Conservation (phyloP, 2,113 vertebrate genomes). For the Cyprinus carpio region DNA sequence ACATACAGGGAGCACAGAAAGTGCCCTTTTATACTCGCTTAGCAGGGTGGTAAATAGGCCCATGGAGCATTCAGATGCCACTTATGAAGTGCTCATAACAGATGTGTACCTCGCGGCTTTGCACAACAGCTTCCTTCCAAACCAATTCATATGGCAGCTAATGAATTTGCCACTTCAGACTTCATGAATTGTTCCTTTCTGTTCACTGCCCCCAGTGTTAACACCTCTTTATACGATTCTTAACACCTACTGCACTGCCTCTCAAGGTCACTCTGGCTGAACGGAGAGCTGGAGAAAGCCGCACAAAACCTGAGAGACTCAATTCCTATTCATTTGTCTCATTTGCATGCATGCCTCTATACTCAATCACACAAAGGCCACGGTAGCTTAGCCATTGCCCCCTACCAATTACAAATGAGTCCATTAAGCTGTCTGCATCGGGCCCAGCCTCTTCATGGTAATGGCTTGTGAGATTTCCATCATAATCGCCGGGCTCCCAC, state of each 20-base stretch:
- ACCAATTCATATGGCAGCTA: conserved; percentile 53
- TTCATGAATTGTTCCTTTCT: conserved; percentile 56
- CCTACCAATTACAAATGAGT: conserved; percentile 94
- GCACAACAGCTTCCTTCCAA: conserved; percentile 44
- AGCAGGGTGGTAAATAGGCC: conserved; percentile 18
- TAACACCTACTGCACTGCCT: conserved; percentile 60
- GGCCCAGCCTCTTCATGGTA: conserved; percentile 88
- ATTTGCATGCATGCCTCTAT: conserved; percentile 88
- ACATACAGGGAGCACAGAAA: conserved; percentile 18
- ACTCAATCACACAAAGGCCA: conserved; percentile 82
- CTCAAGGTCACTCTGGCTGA: conserved; percentile 60
- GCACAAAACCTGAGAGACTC: conserved; percentile 57
- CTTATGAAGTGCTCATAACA: conserved; percentile 39
- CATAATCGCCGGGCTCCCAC: conserved; percentile 88
- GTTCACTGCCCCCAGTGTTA: conserved; percentile 59
- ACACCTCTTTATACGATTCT: conserved; percentile 58
- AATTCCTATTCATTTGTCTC: conserved; percentile 89
- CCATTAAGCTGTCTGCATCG: conserved; percentile 91
- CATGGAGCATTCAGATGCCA: conserved; percentile 16
- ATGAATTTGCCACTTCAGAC: conserved; percentile 58
- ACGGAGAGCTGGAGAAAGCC: conserved; percentile 51
- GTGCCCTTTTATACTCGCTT: conserved; percentile 7
- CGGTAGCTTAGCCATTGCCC: conserved; percentile 79
- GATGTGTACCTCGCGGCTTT: conserved; percentile 43
- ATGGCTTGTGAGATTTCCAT: conserved; percentile 93